phyloP scores from a whole-genome alignment of 2,113 vertebrate genomes.

The Barbus barbus region DNA sequence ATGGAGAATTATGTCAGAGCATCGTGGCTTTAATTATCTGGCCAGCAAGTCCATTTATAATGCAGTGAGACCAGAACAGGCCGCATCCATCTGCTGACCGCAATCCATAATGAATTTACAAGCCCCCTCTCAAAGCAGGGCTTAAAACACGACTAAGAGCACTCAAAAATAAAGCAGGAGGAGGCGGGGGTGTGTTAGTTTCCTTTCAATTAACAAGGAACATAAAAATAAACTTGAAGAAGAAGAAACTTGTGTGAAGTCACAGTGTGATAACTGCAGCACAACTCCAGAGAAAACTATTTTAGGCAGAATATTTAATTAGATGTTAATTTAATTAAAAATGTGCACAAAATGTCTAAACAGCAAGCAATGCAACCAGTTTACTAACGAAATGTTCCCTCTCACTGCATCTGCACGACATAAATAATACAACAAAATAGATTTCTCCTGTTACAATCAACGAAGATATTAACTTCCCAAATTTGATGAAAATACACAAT shows the following conservation, averaged over 20 bases:
- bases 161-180: slow-evolving; percentile 63
- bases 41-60: slow-evolving; percentile 79
- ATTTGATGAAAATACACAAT: too few relatives aligned
- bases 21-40: slow-evolving; percentile 86
- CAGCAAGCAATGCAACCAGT: too few relatives aligned
- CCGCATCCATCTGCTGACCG: slow-evolving; percentile 62
- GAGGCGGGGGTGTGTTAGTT: slow-evolving; percentile 65
- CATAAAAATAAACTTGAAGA: slow-evolving; percentile 24
- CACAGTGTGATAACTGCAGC: slow-evolving; percentile 50
- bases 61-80: slow-evolving; percentile 61
- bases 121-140: slow-evolving; percentile 58
- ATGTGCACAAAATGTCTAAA: background rate
- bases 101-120: slow-evolving; percentile 74
- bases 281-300: background rate
- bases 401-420: too few relatives aligned
- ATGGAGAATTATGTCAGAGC: slow-evolving; percentile 89
- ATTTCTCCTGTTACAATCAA: too few relatives aligned
- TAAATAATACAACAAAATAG: too few relatives aligned
- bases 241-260: slow-evolving; percentile 30
- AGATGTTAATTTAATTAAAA: background rate
- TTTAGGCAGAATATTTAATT: background rate
- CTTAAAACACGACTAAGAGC: slow-evolving; percentile 67
- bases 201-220: slow-evolving; percentile 59
- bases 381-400: too few relatives aligned
- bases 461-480: too few relatives aligned